Percentiles rank a stretch among this genome's conserved stretches.
phyloP scores from a whole-genome alignment of 2,797 vertebrate species.

The Brotula barbata region DNA sequence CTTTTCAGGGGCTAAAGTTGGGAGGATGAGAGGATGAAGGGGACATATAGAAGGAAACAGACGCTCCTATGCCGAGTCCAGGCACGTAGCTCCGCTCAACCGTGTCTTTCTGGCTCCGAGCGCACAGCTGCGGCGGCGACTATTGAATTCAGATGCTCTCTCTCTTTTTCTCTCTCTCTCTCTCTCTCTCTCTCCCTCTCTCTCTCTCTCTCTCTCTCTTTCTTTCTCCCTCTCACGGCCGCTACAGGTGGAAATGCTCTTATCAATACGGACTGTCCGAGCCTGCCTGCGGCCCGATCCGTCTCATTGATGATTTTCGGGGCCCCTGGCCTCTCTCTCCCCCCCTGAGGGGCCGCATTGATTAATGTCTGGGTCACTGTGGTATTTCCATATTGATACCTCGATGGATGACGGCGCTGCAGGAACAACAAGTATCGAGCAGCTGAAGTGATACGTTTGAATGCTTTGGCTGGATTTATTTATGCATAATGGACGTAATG shows the following conservation, averaged over 20 bases:
- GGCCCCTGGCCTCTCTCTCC: constrained; percentile 56
- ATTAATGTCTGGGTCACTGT: constrained; percentile 80
- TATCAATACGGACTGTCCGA: constrained; percentile 77
- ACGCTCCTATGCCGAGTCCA: constrained; percentile 78
- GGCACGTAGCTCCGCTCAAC: constrained; percentile 79
- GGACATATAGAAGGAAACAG: constrained; percentile 47
- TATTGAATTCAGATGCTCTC: constrained; percentile 76
- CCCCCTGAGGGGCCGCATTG: constrained; percentile 77
- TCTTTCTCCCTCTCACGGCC: constrained; percentile 36
- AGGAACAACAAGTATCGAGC: constrained; percentile 77
- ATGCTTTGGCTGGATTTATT: constrained; percentile 62
- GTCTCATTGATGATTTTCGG: constrained; percentile 78
- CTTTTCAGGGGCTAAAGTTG: constrained; percentile 52
- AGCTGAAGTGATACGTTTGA: constrained; percentile 72
- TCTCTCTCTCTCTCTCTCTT: too few species aligned
- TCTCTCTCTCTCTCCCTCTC: too few species aligned
- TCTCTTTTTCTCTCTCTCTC: too few species aligned
- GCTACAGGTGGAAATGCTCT: constrained; percentile 78
- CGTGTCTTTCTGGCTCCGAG: constrained; percentile 75
- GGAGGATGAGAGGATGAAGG: constrained; percentile 45
- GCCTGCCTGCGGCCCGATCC: constrained; percentile 71
- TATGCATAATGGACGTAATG: constrained; percentile 31
- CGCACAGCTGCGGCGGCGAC: constrained; percentile 72
- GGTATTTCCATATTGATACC: constrained; percentile 84
- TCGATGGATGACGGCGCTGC: constrained; percentile 80